Conservation (phyloP, 2,797 vertebrate species). For the Semaprochilodus insignis region DNA sequence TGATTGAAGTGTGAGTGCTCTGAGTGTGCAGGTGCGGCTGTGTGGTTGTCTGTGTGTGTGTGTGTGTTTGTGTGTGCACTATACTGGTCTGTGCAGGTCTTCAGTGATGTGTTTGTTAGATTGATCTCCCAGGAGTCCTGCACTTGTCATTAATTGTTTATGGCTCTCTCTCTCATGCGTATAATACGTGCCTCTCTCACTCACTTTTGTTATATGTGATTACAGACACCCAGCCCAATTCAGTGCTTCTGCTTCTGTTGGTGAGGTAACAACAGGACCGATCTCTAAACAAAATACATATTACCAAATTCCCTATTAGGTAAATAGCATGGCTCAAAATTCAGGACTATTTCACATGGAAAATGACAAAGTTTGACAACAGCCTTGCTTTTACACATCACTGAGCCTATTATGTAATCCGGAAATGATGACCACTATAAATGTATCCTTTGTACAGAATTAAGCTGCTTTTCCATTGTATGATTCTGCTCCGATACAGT, state of each 20-base stretch:
- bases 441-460: too few species aligned
- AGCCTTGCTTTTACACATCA: too few species aligned
- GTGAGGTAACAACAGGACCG: too few species aligned
- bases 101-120: not conserved
- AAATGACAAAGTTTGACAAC: too few species aligned
- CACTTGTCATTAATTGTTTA: conserved; percentile 46
- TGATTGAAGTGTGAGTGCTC: conserved; percentile 15
- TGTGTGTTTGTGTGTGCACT: not conserved
- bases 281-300: too few species aligned
- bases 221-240: not conserved
- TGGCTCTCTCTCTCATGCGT: conserved; percentile 27
- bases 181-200: conserved; percentile 4
- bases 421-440: too few species aligned
- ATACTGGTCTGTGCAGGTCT: conserved; percentile 19
- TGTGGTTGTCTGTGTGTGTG: not conserved
- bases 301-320: too few species aligned
- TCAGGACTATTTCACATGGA: too few species aligned
- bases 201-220: not conserved
- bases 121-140: conserved; percentile 15
- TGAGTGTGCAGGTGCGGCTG: not conserved
- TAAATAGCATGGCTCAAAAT: too few species aligned
- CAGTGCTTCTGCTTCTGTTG: not conserved
- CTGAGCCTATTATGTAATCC: too few species aligned
- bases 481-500: too few species aligned
- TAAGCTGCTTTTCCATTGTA: too few species aligned